Evolutionary conservation across 2,888 invertebrate genomes (phyloP).

Genomic region (Pollenia angustigena): DNA sequence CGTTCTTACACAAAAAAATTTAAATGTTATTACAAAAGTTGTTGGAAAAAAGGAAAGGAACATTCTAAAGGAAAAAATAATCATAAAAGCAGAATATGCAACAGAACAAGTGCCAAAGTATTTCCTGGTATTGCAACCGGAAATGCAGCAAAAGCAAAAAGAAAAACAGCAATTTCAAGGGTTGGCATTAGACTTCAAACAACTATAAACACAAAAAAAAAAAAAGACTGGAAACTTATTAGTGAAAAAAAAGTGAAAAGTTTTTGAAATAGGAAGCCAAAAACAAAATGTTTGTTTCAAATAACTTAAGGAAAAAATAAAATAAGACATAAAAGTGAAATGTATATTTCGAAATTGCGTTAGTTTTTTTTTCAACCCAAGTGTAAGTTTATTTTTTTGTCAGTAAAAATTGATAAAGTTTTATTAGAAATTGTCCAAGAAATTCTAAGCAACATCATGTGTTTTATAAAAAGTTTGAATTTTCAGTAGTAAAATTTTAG

Average conservation of each 20-base stretch:
- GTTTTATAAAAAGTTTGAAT: constrained; percentile 41
- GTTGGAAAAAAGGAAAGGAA: constrained; percentile 46
- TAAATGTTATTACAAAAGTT: constrained; percentile 50
- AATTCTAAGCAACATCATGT: constrained; percentile 35
- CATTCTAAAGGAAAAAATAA: constrained; percentile 29
- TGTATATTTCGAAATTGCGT: constrained; percentile 30
- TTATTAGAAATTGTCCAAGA: constrained; percentile 57
- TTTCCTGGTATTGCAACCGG: constrained; percentile 76
- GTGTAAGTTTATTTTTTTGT: constrained; percentile 45
- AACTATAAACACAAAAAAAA: background rate
- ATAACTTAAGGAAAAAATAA: background rate
- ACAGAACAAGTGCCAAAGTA: constrained; percentile 76
- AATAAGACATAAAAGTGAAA: constrained; percentile 63
- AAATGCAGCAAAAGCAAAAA: constrained; percentile 72
- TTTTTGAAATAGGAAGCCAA: background rate
- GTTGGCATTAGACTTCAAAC: constrained; percentile 60
- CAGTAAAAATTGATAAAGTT: constrained; percentile 54
- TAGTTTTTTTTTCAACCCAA: constrained; percentile 41
- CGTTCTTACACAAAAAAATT: constrained; percentile 24
- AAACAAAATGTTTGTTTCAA: constrained; percentile 15
- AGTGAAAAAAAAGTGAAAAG: constrained; percentile 14
- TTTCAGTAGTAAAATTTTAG: constrained; percentile 12
- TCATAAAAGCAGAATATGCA: constrained; percentile 65
- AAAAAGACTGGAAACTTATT: constrained; percentile 20
- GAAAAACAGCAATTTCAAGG: constrained; percentile 63